phyloP scores from a whole-genome alignment of 2,113 vertebrate species.

The Lepus americanus region DNA sequence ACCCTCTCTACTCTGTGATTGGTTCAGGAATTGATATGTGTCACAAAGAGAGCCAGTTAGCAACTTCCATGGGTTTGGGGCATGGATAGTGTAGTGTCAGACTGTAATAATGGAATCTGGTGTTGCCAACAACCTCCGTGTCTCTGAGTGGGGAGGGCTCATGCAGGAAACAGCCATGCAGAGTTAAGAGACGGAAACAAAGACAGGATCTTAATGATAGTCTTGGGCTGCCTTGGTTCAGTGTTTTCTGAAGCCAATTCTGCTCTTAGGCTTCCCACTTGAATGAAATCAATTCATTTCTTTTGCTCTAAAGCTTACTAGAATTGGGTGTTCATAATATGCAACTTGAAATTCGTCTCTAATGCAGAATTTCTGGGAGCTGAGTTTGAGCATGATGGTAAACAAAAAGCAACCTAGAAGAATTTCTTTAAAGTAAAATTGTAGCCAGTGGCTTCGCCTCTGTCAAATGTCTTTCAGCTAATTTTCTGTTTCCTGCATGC shows the following conservation, averaged over 20 bases:
- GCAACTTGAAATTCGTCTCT: not conserved
- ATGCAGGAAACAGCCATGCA: not conserved
- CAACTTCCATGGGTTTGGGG: not conserved
- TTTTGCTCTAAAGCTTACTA: not conserved
- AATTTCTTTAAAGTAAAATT: not conserved
- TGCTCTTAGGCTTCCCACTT: not conserved
- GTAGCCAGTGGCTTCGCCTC: not conserved
- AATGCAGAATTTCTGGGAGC: not conserved
- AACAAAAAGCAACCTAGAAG: not conserved
- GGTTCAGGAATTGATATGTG: not conserved
- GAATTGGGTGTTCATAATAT: not conserved
- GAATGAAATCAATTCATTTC: not conserved
- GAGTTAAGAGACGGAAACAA: not conserved
- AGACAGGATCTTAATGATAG: not conserved
- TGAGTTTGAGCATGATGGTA: not conserved
- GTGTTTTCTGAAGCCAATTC: not conserved
- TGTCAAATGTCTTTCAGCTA: not conserved
- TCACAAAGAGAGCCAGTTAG: not conserved
- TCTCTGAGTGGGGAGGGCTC: not conserved
- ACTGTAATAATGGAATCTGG: not conserved
- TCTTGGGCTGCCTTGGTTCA: not conserved
- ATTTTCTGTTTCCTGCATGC: not conserved
- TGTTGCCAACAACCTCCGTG: not conserved
- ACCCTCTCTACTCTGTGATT: not conserved
- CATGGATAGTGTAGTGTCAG: not conserved